phyloP scores from a whole-genome alignment of 2,797 vertebrate species.

The Nannoperca obscura region DNA sequence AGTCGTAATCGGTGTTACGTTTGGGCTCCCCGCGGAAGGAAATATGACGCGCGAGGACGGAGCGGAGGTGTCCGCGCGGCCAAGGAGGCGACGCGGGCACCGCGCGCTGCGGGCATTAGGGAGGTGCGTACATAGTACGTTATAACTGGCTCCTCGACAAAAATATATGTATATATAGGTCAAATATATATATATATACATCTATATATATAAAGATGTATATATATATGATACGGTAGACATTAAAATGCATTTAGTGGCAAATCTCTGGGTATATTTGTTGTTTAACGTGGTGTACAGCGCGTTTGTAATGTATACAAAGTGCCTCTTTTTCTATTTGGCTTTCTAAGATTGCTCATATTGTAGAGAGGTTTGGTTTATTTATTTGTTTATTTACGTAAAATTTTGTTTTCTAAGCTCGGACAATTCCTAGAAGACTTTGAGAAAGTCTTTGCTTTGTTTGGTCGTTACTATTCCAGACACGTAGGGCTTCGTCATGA shows the following conservation, averaged over 20 bases:
- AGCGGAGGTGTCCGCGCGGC: conserved; percentile 48
- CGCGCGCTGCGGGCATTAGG: conserved; percentile 2
- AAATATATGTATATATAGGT: not conserved
- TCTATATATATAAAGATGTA: no score
- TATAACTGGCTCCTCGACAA: not conserved
- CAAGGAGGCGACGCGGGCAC: conserved; percentile 12
- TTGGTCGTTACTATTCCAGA: not conserved
- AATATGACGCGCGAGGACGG: conserved; percentile 66
- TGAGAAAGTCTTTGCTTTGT: not conserved
- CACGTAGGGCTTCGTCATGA: not conserved
- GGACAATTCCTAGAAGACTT: not conserved
- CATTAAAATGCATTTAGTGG: not conserved
- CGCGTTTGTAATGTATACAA: conserved; percentile 6
- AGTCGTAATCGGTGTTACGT: conserved; percentile 48
- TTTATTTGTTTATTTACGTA: not conserved
- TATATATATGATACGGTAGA: not conserved
- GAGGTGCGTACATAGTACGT: conserved; percentile 52
- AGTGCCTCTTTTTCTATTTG: not conserved
- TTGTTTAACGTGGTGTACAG: no score
- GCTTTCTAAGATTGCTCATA: not conserved
- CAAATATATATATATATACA: no score
- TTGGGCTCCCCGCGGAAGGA: conserved; percentile 62
- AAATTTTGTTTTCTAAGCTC: not conserved
- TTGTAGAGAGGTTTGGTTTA: not conserved
- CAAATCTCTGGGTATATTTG: not conserved